A percentile compares a stretch with the other conserved stretches of the same genome.
Conservation (phyloP, 2,888 invertebrate species). For the Drosophila suboccidentalis region DNA sequence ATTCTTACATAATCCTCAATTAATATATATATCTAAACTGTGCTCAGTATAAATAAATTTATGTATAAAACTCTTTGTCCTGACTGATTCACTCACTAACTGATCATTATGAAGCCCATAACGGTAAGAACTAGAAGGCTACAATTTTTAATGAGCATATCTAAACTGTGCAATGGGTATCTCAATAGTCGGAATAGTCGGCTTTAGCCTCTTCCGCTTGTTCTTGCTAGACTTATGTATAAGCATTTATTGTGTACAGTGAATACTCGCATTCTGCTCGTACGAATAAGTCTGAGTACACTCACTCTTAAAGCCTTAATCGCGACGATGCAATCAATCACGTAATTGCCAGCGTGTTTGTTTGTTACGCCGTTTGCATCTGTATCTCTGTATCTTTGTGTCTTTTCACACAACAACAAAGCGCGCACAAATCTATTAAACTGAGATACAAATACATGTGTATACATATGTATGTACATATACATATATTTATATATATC, state of each 20-base stretch:
- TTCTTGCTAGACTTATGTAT: slow-evolving; percentile 20
- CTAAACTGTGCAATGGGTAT: too few relatives aligned
- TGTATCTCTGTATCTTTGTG: slow-evolving; percentile 63
- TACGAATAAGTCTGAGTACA: slow-evolving; percentile 22
- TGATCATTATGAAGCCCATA: too few relatives aligned
- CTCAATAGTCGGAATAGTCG: too few relatives aligned
- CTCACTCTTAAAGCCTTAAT: slow-evolving; percentile 60
- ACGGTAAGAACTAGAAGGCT: too few relatives aligned
- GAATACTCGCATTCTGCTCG: slow-evolving; percentile 11
- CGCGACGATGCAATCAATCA: slow-evolving; percentile 75
- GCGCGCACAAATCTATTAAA: slow-evolving; percentile 59
- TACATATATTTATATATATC: slow-evolving; percentile 8
- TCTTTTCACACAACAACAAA: slow-evolving; percentile 70
- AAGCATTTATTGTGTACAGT: neutral
- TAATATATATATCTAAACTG: too few relatives aligned
- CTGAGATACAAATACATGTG: slow-evolving; percentile 41
- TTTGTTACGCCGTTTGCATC: slow-evolving; percentile 69
- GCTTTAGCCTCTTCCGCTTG: too few relatives aligned
- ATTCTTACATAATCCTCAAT: too few relatives aligned
- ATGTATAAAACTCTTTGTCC: too few relatives aligned
- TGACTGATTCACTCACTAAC: too few relatives aligned
- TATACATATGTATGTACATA: neutral
- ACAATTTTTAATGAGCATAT: too few relatives aligned
- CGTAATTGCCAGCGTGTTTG: slow-evolving; percentile 75
- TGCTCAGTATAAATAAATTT: too few relatives aligned